These are phyloP conservation scores for Atlantisia rogersi DNA, from an alignment of 2,113 vertebrate genomes.

Conservation along the genomic window DNA sequence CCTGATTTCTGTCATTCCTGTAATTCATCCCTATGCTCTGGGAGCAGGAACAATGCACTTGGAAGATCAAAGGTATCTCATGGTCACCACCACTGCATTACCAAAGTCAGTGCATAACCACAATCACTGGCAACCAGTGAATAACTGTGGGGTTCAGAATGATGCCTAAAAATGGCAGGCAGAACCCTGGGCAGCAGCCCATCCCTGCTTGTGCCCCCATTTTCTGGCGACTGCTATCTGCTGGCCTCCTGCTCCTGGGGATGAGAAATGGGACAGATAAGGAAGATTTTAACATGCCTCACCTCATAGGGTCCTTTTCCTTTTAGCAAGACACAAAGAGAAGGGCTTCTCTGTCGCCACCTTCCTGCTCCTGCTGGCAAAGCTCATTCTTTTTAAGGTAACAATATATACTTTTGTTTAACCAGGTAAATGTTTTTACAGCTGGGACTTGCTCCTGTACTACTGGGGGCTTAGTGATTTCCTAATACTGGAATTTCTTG, in stretches of 20 bases:
- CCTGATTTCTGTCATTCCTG: not conserved
- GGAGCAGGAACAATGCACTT: not conserved
- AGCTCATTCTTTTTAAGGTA: not conserved
- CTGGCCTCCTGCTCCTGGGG: not conserved
- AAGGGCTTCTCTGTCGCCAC: not conserved
- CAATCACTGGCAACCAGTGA: not conserved
- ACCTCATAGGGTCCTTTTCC: not conserved
- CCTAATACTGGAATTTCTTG: not conserved
- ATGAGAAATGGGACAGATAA: not conserved
- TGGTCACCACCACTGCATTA: not conserved
- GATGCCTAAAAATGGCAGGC: not conserved
- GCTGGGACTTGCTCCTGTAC: not conserved
- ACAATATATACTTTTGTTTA: not conserved
- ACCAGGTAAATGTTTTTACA: not conserved
- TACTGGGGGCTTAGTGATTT: not conserved
- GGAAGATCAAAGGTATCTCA: not conserved
- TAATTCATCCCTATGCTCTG: not conserved
- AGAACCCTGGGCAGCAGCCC: not conserved
- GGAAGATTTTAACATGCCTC: not conserved
- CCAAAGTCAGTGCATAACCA: not conserved
- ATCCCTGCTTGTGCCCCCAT: fast-evolving
- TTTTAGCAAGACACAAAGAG: not conserved
- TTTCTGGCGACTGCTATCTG: not conserved
- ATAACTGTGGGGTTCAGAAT: not conserved
- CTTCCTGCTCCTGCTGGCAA: not conserved